Evolutionary conservation across 2,888 invertebrate species (phyloP).

Genomic region (Zeuzera pyrina): DNA sequence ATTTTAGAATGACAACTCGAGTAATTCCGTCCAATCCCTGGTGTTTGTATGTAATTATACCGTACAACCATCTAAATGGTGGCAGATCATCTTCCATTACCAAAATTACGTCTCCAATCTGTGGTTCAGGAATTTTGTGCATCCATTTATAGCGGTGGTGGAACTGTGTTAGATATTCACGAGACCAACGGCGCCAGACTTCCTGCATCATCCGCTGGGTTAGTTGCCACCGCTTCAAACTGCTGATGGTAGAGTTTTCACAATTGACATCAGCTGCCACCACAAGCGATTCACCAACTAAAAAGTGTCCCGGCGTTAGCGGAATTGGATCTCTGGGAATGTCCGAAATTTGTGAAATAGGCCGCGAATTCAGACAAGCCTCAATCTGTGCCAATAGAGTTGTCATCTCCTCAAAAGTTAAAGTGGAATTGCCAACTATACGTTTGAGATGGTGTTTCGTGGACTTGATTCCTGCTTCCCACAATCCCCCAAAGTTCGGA

Average conservation of each 20-base stretch:
- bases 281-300: constrained; percentile 7
- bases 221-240: constrained; percentile 6
- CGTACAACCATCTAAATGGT: too few species aligned
- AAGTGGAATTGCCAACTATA: constrained; percentile 7
- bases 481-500: constrained; percentile 15
- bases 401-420: constrained; percentile 7
- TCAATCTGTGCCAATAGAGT: constrained; percentile 10
- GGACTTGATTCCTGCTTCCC: constrained; percentile 11
- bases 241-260: too few species aligned
- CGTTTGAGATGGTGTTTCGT: constrained; percentile 9
- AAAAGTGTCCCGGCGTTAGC: too few species aligned
- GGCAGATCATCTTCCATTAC: too few species aligned
- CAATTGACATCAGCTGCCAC: constrained; percentile 5
- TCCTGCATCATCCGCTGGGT: constrained; percentile 7
- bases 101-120: too few species aligned
- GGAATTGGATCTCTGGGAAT: constrained; percentile 5
- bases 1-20: constrained; percentile 6
- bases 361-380: constrained; percentile 13
- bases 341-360: constrained; percentile 5
- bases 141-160: too few species aligned
- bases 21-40: constrained; percentile 4
- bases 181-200: too few species aligned
- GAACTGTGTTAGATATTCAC: constrained; percentile 9
- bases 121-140: too few species aligned
- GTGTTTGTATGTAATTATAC: constrained; percentile 4